phyloP scores from a whole-genome alignment of 2,888 invertebrate species.

The Pinctada fucata region DNA sequence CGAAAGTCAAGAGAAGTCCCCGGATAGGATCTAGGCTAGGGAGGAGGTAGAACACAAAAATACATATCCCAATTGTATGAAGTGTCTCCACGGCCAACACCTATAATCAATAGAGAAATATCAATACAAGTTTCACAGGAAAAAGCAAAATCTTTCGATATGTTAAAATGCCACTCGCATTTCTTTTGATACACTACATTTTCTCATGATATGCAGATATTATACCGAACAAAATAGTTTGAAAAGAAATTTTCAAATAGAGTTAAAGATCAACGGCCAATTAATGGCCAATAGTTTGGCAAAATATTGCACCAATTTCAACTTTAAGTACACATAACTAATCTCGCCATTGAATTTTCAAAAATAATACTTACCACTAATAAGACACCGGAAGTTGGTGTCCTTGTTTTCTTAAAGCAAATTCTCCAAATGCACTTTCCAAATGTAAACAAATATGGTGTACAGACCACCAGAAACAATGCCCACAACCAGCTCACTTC shows the following conservation, averaged over 20 bases:
- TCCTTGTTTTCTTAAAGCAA: constrained; percentile 73
- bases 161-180: too few relatives aligned
- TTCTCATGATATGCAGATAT: too few relatives aligned
- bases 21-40: constrained; percentile 95
- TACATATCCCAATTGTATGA: constrained; percentile 90
- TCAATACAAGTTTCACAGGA: too few relatives aligned
- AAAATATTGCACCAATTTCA: too few relatives aligned
- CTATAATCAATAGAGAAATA: constrained; percentile 61
- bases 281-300: too few relatives aligned
- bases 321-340: too few relatives aligned
- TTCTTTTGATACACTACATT: too few relatives aligned
- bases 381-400: constrained; percentile 54
- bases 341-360: too few relatives aligned
- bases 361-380: constrained; percentile 56
- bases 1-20: constrained; percentile 97
- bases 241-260: too few relatives aligned
- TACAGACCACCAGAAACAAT: constrained; percentile 72
- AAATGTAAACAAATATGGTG: constrained; percentile 76
- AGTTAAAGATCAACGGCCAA: too few relatives aligned
- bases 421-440: constrained; percentile 75
- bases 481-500: constrained; percentile 77
- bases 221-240: too few relatives aligned
- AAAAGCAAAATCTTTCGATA: too few relatives aligned
- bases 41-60: constrained; percentile 91
- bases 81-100: constrained; percentile 90